phyloP scores from a whole-genome alignment of 2,888 invertebrate genomes.

The Diarsia rubi region DNA sequence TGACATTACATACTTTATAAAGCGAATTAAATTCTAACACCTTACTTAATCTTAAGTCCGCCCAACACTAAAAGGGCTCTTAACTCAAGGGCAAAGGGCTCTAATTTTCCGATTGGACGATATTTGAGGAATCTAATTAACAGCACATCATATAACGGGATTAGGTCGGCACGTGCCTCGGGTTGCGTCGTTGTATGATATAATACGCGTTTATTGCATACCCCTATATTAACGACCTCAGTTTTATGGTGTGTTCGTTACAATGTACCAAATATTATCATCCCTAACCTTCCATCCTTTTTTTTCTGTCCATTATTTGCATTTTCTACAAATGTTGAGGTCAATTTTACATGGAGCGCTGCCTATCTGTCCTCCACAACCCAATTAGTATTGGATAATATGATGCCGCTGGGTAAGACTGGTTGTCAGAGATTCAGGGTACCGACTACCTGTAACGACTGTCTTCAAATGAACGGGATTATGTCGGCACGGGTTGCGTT shows the following conservation, averaged over 20 bases:
- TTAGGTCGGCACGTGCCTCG: conserved; percentile 57
- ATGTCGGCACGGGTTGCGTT: too few species aligned
- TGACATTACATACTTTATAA: background rate
- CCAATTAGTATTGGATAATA: too few species aligned
- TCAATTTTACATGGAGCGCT: too few species aligned
- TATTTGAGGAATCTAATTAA: conserved; percentile 70
- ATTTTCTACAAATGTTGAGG: too few species aligned
- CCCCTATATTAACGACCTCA: conserved; percentile 47
- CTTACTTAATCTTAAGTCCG: conserved; percentile 39
- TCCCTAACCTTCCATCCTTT: too few species aligned
- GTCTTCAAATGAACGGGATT: too few species aligned
- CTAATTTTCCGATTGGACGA: conserved; percentile 59
- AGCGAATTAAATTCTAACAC: conserved; percentile 24
- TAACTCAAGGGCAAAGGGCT: conserved; percentile 51
- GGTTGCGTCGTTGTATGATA: conserved; percentile 37
- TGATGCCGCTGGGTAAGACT: too few species aligned
- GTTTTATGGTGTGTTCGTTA: conserved; percentile 51
- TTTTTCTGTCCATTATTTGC: too few species aligned
- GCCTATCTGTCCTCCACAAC: too few species aligned
- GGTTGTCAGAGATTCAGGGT: too few species aligned
- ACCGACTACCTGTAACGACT: too few species aligned
- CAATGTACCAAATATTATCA: background rate
- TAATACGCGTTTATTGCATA: conserved; percentile 61
- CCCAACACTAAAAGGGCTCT: conserved; percentile 29
- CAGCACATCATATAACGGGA: conserved; percentile 60